Base-by-base conservation (phyloP, 2,113 vertebrate species). In the Microtus oregoni region DNA sequence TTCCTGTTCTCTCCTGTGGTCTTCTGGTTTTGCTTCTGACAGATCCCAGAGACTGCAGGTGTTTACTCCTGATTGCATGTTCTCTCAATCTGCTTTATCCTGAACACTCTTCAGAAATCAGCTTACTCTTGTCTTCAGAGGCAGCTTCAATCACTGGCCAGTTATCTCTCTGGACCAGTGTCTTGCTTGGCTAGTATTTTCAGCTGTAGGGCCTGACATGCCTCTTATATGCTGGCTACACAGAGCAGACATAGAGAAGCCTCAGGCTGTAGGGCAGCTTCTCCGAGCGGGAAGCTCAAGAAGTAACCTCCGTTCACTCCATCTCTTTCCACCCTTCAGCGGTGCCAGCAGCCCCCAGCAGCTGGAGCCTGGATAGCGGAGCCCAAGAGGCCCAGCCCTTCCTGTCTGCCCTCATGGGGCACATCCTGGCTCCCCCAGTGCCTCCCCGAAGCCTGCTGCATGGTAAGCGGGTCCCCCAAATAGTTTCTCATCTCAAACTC, bases 301-400 rank as follows among this genome's bases (percentile, higher is more conserved):
- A 91, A 96, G 94, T 93, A 97, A 87, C 3, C 24, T 96, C 95
- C 98, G 92, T 97, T 97, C 95, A 98, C 97, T 96, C 55, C 97
- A 94, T 98, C 82, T 99, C 96, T 98, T 97, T 98, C 97, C 98
- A 96, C 98, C 98, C 98, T 97, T 98, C 98, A 99, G 99, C 98
- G 91, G 99, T 99, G 98, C 98, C 99, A 97, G 99, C 98, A 96
- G 98, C 99, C 55, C 98, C 99, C 97, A 99, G 99, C 98, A 99
- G 99, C 98, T 99, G 99, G 99, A 99, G 99, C 98, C 98, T 99
- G 98, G 99, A 99, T 98, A 99, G 99, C 38, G 99, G 99, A 97
- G 99, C 99, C 98, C 98, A 98, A 97, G 99, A 99, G 98, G 98
- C 99, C 78, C 98, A 99, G 98, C 99, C 99, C 97, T 99, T 99